Conservation (phyloP, 2,888 invertebrate species). For the Andrena chrysosceles region DNA sequence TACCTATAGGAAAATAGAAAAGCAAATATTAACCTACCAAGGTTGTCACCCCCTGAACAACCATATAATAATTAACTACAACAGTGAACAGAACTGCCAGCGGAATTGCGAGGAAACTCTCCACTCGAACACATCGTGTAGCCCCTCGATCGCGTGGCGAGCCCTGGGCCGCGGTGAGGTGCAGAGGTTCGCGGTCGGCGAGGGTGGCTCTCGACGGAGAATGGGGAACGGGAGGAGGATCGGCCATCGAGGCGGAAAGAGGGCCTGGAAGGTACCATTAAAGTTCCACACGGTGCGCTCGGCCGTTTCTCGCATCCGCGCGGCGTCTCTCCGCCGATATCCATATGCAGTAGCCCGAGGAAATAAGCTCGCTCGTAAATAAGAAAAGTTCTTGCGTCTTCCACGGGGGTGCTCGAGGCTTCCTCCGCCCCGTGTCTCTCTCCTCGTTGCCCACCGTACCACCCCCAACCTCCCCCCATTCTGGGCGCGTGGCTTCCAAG, state of each 20-base stretch:
- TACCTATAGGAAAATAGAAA: too few relatives aligned
- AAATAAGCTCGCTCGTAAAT: conserved; percentile 78
- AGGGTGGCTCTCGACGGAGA: neutral
- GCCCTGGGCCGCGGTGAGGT: neutral
- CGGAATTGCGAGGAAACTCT: too few relatives aligned
- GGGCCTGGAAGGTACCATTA: conserved; percentile 58
- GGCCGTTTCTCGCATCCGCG: conserved; percentile 61
- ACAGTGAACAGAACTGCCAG: too few relatives aligned
- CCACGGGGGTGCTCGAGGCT: conserved; percentile 27
- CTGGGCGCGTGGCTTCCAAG: conserved; percentile 70
- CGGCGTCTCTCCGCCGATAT: conserved; percentile 66
- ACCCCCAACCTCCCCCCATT: neutral
- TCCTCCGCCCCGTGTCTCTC: conserved; percentile 23
- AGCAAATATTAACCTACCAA: too few relatives aligned
- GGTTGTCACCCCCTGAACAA: too few relatives aligned
- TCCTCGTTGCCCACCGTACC: neutral
- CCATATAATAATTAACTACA: too few relatives aligned
- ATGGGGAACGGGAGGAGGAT: conserved; percentile 13
- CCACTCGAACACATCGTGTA: neutral
- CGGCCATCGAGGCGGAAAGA: conserved; percentile 44
- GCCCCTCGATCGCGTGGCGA: neutral
- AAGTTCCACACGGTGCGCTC: conserved; percentile 66
- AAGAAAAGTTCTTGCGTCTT: conserved; percentile 74
- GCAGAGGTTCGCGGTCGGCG: conserved; percentile 9
- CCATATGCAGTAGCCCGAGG: conserved; percentile 75